A percentile compares a stretch with the other conserved stretches of the same genome.
Evolutionary conservation across 2,113 vertebrate species (phyloP).

Genomic region (Psittacula cyanocephala): DNA sequence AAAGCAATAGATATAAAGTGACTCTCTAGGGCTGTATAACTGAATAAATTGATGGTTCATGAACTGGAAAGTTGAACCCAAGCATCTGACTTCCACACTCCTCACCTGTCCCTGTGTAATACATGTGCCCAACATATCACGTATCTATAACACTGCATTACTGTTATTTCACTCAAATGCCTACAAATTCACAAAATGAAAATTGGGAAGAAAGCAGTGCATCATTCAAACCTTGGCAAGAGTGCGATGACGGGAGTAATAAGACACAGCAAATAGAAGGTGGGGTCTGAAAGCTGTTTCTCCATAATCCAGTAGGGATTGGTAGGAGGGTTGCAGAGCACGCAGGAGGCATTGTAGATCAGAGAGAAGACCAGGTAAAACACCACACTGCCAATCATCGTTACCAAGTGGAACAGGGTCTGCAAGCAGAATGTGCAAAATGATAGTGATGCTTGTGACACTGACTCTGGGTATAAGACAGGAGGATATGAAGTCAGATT

Average conservation of each 20-base stretch:
- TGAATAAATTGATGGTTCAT: not conserved
- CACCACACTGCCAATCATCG: conserved; percentile 83
- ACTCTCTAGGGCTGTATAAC: not conserved
- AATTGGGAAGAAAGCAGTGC: not conserved
- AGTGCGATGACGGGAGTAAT: conserved; percentile 84
- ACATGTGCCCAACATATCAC: not conserved
- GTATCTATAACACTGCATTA: accelerated
- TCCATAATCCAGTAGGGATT: conserved; percentile 89
- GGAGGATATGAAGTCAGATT: not conserved
- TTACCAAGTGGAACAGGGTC: conserved; percentile 82
- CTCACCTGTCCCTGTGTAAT: not conserved
- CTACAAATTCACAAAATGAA: not conserved
- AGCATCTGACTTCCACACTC: not conserved
- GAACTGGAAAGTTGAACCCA: not conserved
- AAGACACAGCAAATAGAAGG: conserved; percentile 87
- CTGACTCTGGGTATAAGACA: not conserved
- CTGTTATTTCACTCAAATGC: not conserved
- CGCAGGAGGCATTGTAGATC: conserved; percentile 79
- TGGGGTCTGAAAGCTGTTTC: conserved; percentile 83
- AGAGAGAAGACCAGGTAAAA: conserved; percentile 81
- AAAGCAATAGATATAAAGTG: not conserved
- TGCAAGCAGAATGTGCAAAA: conserved; percentile 42
- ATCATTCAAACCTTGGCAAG: conserved; percentile 84
- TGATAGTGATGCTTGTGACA: not conserved
- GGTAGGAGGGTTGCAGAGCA: conserved; percentile 85